Evolutionary conservation across 2,113 vertebrate genomes (phyloP).

Genomic region (Stigmatopora argus): DNA sequence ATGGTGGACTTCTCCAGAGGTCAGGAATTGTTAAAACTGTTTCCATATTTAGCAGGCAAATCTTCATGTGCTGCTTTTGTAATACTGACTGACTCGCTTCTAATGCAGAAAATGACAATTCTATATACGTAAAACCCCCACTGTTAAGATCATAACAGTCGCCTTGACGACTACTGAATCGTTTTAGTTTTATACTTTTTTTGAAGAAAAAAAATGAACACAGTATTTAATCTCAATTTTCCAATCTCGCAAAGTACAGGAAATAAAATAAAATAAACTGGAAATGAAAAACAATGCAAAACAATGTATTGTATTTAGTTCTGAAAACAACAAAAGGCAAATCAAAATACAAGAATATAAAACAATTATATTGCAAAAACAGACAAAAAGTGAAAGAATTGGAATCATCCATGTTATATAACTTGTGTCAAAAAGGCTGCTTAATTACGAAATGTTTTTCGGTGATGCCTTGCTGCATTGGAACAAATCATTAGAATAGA

Average conservation of each 20-base stretch:
- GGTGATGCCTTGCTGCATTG: background rate
- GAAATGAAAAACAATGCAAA: background rate
- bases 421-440: background rate
- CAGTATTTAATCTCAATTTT: background rate
- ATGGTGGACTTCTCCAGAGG: background rate
- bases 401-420: background rate
- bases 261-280: too few species aligned
- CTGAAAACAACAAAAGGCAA: background rate
- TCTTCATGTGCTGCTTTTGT: slow-evolving; percentile 21
- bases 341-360: background rate
- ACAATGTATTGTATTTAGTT: background rate
- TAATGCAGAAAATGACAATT: background rate
- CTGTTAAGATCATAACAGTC: slow-evolving; percentile 14
- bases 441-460: background rate
- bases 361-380: background rate
- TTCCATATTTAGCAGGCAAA: slow-evolving; percentile 22
- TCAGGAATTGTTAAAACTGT: slow-evolving; percentile 3
- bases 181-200: background rate
- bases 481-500: background rate
- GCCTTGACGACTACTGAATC: background rate
- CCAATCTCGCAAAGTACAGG: background rate
- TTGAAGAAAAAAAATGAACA: background rate
- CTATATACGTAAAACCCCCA: background rate
- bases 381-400: background rate
- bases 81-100: slow-evolving; percentile 10